Conservation (phyloP, 2,113 vertebrate genomes). For the Halichoerus grypus region DNA sequence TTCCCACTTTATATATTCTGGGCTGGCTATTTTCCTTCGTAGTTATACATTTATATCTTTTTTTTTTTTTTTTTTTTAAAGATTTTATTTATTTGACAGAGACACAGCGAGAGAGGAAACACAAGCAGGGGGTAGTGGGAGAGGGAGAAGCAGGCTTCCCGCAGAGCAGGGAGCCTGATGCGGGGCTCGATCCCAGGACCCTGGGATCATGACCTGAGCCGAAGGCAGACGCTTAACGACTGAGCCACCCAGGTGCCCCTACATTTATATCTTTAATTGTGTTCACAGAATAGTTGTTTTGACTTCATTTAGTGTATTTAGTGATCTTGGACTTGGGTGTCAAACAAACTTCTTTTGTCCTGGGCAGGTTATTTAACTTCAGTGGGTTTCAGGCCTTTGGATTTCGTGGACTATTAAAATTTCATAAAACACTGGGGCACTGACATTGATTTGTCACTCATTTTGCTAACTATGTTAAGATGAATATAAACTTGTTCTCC, state of each 20-base stretch:
- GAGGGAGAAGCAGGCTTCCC: no score
- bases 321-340: neutral
- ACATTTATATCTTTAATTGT: neutral
- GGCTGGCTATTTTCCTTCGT: neutral
- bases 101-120: no score
- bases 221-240: no score
- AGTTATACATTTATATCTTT: neutral
- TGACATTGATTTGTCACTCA: neutral
- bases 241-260: no score
- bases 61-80: no score
- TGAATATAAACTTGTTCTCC: neutral
- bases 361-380: neutral
- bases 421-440: neutral
- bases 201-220: no score
- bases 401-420: neutral
- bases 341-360: neutral
- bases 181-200: no score
- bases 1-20: neutral
- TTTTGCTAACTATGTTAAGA: constrained; percentile 24
- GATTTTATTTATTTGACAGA: no score
- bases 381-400: neutral
- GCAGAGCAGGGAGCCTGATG: no score
- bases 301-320: neutral
- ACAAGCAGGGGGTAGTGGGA: no score
- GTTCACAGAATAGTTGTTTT: neutral